Evolutionary conservation across 2,888 invertebrate genomes (phyloP).

Genomic region (Arrhopalites spinosus): DNA sequence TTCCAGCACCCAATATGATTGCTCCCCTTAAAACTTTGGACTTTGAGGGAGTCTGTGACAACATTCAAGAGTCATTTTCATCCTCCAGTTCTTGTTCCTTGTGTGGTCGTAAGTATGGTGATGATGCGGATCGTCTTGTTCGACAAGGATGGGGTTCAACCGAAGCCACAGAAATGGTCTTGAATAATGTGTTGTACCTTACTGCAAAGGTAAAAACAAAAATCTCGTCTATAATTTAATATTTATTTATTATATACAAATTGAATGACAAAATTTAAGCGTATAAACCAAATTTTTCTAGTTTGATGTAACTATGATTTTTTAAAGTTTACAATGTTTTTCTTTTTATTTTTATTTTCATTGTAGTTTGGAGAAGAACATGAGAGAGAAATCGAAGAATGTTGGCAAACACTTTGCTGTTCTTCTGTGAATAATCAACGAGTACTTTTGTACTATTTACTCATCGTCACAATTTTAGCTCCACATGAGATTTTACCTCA

Average conservation of each 20-base stretch:
- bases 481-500: conserved; percentile 89
- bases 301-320: too few relatives aligned
- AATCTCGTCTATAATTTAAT: background rate
- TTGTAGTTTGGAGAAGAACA: conserved; percentile 91
- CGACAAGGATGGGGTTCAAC: conserved; percentile 91
- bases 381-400: conserved; percentile 90
- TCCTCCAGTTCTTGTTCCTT: conserved; percentile 53
- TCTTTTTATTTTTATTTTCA: conserved; percentile 22
- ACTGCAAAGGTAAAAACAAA: conserved; percentile 80
- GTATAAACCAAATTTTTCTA: too few relatives aligned
- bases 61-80: conserved; percentile 47
- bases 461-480: conserved; percentile 97
- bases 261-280: too few relatives aligned
- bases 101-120: conserved; percentile 51
- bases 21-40: conserved; percentile 46
- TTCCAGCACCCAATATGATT: conserved; percentile 66
- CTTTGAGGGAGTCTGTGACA: conserved; percentile 38
- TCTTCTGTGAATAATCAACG: conserved; percentile 97
- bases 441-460: conserved; percentile 92
- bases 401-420: conserved; percentile 94
- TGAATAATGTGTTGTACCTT: conserved; percentile 97
- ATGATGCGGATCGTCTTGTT: conserved; percentile 47
- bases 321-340: too few relatives aligned
- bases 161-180: conserved; percentile 99
- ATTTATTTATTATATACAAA: too few relatives aligned